Conservation (phyloP, 2,113 vertebrate species). For the Ariopsis seemanni region DNA sequence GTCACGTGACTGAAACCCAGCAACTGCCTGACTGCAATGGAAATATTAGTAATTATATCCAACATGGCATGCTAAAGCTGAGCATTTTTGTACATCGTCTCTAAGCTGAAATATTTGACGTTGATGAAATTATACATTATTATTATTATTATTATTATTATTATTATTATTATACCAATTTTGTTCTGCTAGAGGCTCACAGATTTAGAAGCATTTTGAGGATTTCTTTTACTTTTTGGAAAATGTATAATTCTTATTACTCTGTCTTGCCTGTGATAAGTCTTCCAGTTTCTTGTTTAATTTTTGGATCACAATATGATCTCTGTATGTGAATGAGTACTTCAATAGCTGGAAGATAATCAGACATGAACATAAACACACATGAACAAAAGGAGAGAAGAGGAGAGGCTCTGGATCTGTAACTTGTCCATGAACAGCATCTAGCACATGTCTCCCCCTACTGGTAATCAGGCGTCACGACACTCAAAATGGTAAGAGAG, state of each 20-base stretch:
- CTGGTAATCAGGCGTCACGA: conserved; percentile 20
- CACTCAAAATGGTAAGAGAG: neutral
- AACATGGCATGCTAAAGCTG: neutral
- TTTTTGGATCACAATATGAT: conserved; percentile 44
- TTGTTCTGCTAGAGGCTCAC: neutral
- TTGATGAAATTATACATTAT: neutral
- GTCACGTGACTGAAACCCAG: too few species aligned
- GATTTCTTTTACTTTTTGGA: conserved; percentile 9
- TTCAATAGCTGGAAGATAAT: conserved; percentile 54
- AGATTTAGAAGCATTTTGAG: neutral
- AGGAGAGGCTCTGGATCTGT: neutral
- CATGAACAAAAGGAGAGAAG: neutral
- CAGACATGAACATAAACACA: conserved; percentile 47
- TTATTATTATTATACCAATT: neutral
- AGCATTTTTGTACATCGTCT: neutral
- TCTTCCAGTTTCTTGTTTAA: conserved; percentile 45
- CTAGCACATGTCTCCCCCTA: conserved; percentile 54
- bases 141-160: neutral
- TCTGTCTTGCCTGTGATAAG: conserved; percentile 44
- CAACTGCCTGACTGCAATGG: neutral
- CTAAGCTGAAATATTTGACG: too few species aligned
- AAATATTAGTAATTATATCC: neutral
- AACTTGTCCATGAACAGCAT: neutral
- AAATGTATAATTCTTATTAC: neutral
- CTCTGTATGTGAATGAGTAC: conserved; percentile 50